Evolutionary conservation across 2,797 vertebrate genomes (phyloP), one percentile per base, ranked within the genome.

Genomic region (Tolypeutes matacus): DNA sequence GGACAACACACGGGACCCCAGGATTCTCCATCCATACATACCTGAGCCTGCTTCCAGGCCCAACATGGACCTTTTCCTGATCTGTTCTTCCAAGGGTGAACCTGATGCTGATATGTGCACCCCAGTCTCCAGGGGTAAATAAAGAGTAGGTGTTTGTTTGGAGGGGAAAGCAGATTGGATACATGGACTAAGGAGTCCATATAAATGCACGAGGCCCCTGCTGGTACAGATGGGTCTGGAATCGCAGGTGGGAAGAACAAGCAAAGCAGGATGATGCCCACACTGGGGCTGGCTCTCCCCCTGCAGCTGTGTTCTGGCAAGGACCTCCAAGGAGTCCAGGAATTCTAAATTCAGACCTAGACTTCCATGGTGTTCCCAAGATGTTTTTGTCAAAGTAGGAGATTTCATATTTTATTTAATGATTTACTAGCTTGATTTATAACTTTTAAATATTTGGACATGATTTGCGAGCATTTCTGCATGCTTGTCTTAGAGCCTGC

Each of bases 321-420:
- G 21, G 62, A 83, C 60, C 18, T 70, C 56, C 14, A 56, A 78
- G 58, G 53, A 70, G n/a, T 46, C 67, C 65, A 62, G 72, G 82
- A 70, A 93, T 75, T 78, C 80, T 89, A 83, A 39, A 72, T 62
- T 42, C 39, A 83, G 86, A 36, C 89, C 27, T 90, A 62, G 65
- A 46, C 31, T 88, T 86, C 53, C 90, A 94, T 64, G 75, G 83
- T 80, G 83, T 83, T 70, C 82, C 36, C 77, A 96, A 94, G 83
- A 84, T 89, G 82, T 84, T 93, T 96, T 92, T 95, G 89, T 83
- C 58, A 58, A 91, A 83, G 73, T 64, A 86, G 42, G 64, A 42
- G 25, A 93, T 70, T 78, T 65, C 36, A 39, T n/a, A 87, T 36
- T 84, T 94, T 70, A 67, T 18, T 70, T 70, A 83, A 78, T 67